Evolutionary conservation across 2,888 invertebrate genomes (phyloP), one percentile per base, ranked within the genome.

Genomic region (Antheraea assamensis): DNA sequence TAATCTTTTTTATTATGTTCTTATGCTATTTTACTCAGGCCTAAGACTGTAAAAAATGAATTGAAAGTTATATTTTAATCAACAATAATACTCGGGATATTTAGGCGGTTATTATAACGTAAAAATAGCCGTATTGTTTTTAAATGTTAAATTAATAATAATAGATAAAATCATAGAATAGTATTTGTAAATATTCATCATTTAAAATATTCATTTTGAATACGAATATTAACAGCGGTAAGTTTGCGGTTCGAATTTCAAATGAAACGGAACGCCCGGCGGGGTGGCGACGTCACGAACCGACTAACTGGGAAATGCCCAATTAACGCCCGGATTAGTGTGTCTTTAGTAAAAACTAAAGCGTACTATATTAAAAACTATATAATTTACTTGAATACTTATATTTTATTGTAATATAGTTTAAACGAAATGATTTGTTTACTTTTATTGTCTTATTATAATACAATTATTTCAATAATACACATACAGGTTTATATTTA

Each of bases 251-350:
- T 35, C n/a, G 35, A 68, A 68, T 35, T 42, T 21, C n/a, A 35
- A 68, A 68, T 68, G 68, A n/a, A 68, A 21, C 68, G 68, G 35
- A 68, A 35, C 68, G 68, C 21, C n/a, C 68, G 68, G 35, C 35
- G n/a, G 8, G 68, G 35, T 21, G 68, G 31, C 13, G 66, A 35
- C 66, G 35, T 66, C 66, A 66, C 66, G 66, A 35, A 35, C 66
- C 31, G 35, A 66, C 31, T 66, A 30, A 31, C 66, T 66, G 31
- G 31, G 66, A 30, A 66, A 66, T 66, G 66, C 35, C n/a, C 68
- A 68, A 68, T 68, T 68, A 35, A 68, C 68, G 21, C 68, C 35
- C 10, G 35, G 35, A 68, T 68, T 68, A 68, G 35, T 35, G 68
- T 35, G 35, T 21, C 21, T 68, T 35, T 35, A 35, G 35, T 35